Percentiles rank a stretch among this genome's conserved stretches.
Evolutionary conservation across 2,113 vertebrate genomes (phyloP).

Genomic region (Ochotona princeps): DNA sequence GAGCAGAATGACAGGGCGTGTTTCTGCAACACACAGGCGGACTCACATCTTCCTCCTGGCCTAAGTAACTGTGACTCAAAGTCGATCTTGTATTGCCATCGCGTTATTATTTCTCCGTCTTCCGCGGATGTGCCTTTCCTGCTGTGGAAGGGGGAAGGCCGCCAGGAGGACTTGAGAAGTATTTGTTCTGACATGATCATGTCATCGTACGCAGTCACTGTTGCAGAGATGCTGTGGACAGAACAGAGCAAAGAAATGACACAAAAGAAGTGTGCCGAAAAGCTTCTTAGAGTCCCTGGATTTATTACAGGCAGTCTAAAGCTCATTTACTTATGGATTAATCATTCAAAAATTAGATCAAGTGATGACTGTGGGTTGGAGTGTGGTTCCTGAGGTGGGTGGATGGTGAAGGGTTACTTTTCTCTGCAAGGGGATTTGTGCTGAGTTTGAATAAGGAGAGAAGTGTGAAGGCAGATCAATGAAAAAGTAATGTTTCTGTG

Average conservation of each 20-base stretch:
- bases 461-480: background rate
- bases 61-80: constrained; percentile 57
- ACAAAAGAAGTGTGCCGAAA: background rate
- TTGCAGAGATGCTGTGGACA: background rate
- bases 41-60: constrained; percentile 7
- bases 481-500: background rate
- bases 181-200: background rate
- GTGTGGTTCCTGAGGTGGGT: background rate
- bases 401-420: background rate
- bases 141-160: background rate
- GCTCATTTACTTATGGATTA: background rate
- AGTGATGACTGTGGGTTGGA: background rate
- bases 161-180: constrained; percentile 10
- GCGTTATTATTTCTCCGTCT: constrained; percentile 43
- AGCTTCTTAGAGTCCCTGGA: background rate
- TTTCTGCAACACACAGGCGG: background rate
- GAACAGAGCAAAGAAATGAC: background rate
- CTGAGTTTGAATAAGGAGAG: background rate
- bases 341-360: background rate
- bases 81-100: background rate
- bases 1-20: background rate
- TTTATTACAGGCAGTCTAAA: background rate
- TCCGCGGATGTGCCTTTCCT: background rate
- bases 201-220: background rate
- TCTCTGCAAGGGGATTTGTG: background rate